Evolutionary conservation across 2,888 invertebrate species (phyloP), one percentile per base, ranked within the genome.

Genomic region (Hirtodrosophila histrioides): DNA sequence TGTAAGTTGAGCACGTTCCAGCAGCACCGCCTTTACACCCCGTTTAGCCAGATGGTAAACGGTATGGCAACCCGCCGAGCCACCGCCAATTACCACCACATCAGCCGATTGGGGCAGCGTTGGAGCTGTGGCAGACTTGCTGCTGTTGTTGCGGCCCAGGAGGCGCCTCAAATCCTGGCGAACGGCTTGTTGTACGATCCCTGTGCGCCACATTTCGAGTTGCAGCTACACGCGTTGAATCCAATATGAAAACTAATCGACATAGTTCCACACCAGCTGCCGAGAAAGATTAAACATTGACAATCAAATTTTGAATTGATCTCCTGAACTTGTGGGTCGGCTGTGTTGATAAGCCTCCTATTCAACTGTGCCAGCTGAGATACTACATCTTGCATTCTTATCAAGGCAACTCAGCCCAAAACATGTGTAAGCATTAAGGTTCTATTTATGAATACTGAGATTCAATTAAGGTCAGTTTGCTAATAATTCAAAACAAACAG

Each of bases 41-140:
- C 79, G 86, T 43, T 82, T 88, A 11, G 84, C 88, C 46, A 84
- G 48, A 58, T 84, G 84, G n/a, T 88, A 84, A 10, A 97, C 91
- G 0, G 96, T 95, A 85, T 95, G 96, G 88, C 97, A 97, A 3
- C 97, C 97, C 10, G 96, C 95, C 70, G 95, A 95, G n/a, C 97
- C 97, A 69, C 97, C 97, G 70, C 97, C 97, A 75, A 96, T 88
- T 4, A 96, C 93, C 57, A 96, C 95, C 72, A 96, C 96, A 92
- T 96, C 96, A 12, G 96, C 95, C 39, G 72, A 55, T n/a, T 50
- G 33, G 0, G 73, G 73, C 29, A 74, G 27, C 1, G 24, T 10
- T 5, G 67, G 43, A 7, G 24, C n/a, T 5, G 48, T 0, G 1
- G 27, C 7, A 3, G 12, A 0, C 4, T 6, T 17, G 39, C 11